These are phyloP conservation scores for Thamnophis sirtalis DNA, from an alignment of 2,113 vertebrate species.

Conservation along the genomic window DNA sequence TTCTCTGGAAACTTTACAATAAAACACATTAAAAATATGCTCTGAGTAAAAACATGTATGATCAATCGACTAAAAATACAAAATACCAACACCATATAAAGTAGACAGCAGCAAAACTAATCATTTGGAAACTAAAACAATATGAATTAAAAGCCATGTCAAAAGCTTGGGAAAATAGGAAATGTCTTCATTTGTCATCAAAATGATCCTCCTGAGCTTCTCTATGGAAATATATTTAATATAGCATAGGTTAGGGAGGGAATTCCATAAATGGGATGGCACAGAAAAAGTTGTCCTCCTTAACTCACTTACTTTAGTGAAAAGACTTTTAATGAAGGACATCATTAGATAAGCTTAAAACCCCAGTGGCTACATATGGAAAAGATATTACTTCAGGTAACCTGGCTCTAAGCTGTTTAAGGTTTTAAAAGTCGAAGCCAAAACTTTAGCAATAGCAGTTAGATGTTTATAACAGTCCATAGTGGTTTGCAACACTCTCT, in stretches of 20 bases:
- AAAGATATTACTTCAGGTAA: neutral
- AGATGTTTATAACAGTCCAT: neutral
- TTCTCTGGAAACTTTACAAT: neutral
- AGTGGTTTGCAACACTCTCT: neutral
- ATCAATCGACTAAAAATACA: neutral
- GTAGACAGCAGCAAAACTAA: neutral
- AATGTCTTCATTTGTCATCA: neutral
- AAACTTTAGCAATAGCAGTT: neutral
- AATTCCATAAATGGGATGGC: neutral
- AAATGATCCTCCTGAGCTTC: neutral
- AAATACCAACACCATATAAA: neutral
- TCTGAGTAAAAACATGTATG: neutral
- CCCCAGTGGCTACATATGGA: neutral
- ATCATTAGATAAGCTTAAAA: neutral
- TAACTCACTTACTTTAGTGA: neutral
- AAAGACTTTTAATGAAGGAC: neutral
- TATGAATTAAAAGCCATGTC: neutral
- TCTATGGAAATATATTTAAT: neutral
- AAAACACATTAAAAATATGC: neutral
- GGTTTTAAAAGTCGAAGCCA: neutral
- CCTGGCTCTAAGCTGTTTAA: neutral
- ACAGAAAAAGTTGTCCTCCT: neutral
- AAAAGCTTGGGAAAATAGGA: neutral
- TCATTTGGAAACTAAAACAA: neutral
- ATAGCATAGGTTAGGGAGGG: neutral